Conservation (phyloP, 2,888 invertebrate genomes). For the Oeneis ivallda region DNA sequence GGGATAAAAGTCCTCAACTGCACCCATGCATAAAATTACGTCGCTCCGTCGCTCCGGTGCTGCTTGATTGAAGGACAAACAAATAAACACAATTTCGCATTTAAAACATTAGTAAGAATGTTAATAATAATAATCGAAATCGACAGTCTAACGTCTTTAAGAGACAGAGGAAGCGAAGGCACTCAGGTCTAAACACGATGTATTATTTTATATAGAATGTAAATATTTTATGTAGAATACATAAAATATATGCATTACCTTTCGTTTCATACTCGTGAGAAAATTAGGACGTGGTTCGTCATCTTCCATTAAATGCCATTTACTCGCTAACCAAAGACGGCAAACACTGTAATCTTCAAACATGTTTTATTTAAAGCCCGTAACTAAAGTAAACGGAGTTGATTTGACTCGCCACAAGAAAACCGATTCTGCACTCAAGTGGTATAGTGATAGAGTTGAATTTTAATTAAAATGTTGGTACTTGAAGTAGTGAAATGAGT, state of each 20-base stretch:
- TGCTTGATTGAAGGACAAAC: too few relatives aligned
- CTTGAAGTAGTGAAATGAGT: conserved; percentile 32
- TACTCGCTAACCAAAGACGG: conserved; percentile 22
- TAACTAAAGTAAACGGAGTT: conserved; percentile 28
- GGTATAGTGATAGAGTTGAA: conserved; percentile 24
- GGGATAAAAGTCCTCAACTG: too few relatives aligned
- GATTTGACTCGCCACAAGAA: not conserved
- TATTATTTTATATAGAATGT: too few relatives aligned
- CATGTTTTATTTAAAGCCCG: conserved; percentile 38
- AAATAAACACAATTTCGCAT: too few relatives aligned
- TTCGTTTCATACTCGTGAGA: not conserved
- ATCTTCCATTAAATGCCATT: conserved; percentile 16
- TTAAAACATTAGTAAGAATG: too few relatives aligned
- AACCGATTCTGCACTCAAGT: conserved; percentile 20
- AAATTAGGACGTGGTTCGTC: not conserved
- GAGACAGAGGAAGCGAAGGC: too few relatives aligned
- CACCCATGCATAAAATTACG: too few relatives aligned
- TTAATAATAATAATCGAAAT: too few relatives aligned
- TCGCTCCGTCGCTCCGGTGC: too few relatives aligned
- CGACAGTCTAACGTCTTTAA: too few relatives aligned
- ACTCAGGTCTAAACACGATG: too few relatives aligned
- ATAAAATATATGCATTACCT: not conserved
- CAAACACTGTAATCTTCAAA: conserved; percentile 40
- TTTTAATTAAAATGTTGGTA: conserved; percentile 19
- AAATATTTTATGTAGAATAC: too few relatives aligned